Evolutionary conservation across 1,140 invertebrate species (phyloP).

Genomic region (Hermatobates lingyangjiaoensis): DNA sequence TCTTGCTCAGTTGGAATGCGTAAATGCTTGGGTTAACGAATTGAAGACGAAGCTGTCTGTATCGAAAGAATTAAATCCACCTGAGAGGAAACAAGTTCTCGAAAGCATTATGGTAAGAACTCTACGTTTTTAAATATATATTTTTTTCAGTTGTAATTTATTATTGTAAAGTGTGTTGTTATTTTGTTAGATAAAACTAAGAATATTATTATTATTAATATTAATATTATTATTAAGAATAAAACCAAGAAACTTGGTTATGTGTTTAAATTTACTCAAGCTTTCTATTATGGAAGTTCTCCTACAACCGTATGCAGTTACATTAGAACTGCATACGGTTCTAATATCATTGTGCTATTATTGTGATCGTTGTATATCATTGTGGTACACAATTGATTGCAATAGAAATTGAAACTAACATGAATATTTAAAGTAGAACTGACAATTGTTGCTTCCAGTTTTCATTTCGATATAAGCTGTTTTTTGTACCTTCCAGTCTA

Average conservation of each 20-base stretch:
- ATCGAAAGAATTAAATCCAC: constrained; percentile 27
- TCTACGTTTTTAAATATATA: background rate
- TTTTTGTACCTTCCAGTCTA: too few relatives aligned
- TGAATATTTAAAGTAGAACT: background rate
- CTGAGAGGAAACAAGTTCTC: constrained; percentile 31
- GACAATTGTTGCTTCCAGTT: too few relatives aligned
- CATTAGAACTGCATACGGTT: too few relatives aligned
- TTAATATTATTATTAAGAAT: background rate
- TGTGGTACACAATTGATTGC: background rate
- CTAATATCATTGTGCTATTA: too few relatives aligned
- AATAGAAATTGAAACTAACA: background rate
- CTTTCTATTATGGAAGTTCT: too few relatives aligned
- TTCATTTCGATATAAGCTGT: too few relatives aligned
- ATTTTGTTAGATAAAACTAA: background rate
- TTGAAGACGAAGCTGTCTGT: constrained; percentile 29
- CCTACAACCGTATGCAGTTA: too few relatives aligned
- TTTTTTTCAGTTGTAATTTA: background rate
- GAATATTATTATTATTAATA: background rate
- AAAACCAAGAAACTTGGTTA: too few relatives aligned
- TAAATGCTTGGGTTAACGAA: constrained; percentile 34
- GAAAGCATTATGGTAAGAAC: constrained; percentile 36
- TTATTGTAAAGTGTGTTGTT: background rate
- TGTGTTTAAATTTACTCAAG: too few relatives aligned
- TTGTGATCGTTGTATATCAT: too few relatives aligned
- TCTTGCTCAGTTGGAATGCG: constrained; percentile 32